Evolutionary conservation across 2,888 invertebrate species (phyloP), one percentile per base, ranked within the genome.

Genomic region (Acanthosepion lycidas): DNA sequence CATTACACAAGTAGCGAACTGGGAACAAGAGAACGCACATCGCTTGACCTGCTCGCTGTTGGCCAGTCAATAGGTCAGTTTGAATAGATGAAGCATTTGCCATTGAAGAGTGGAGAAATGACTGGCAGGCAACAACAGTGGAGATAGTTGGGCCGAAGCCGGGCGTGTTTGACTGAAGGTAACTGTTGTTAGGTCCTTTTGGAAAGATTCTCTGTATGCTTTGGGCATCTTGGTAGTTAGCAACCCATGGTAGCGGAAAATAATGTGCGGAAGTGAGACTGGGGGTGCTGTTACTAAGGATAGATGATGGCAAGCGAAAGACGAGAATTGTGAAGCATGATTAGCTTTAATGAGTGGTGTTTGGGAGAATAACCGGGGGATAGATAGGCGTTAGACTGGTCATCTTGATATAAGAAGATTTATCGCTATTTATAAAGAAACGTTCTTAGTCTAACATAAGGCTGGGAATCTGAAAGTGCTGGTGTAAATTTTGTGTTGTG

Each of bases 11-110:
- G 78, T 33, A 78, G 12, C n/a, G 33, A 78, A n/a, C 78, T n/a
- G n/a, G 78, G 78, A n/a, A 78, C 78, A n/a, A n/a, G 78, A 78
- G 78, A 78, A n/a, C n/a, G n/a, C 33, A 78, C n/a, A n/a, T 78
- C 78, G 78, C 78, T 78, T 78, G 78, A 78, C 78, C 78, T 78
- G 33, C 33, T 78, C 78, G n/a, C 78, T 78, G 33, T 9, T 78
- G 78, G 78, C 78, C 78, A 78, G 78, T 78, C 78, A 78, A 78
- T 78, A 78, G 78, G 78, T 78, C 78, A 78, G 9, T 78, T 78
- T 78, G n/a, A 78, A 78, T 78, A n/a, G 78, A 12, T n/a, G 78
- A 78, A 78, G 78, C 78, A 33, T 78, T 33, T 8, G n/a, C 78
- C 12, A 78, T 78, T 78, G 78, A 78, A 78, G n/a, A 78, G n/a